phyloP scores from a whole-genome alignment of 2,797 vertebrate genomes.

The Channallabes apus region DNA sequence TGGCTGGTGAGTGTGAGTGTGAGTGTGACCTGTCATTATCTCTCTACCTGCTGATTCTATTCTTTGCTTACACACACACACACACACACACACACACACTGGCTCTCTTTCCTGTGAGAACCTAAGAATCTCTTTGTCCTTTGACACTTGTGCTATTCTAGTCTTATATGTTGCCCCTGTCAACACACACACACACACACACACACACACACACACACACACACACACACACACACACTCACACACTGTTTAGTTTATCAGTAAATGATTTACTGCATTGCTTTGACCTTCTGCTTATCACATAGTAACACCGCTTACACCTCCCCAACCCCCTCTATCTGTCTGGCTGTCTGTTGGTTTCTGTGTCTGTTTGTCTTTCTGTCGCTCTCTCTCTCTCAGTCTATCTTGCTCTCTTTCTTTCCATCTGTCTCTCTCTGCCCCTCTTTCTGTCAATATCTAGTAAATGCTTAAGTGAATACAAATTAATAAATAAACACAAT shows the following conservation, averaged over 20 bases:
- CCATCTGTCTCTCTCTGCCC: not conserved
- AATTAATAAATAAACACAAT: not conserved
- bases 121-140: not conserved
- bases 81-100: constrained; percentile 7
- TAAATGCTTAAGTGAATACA: not conserved
- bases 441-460: not conserved
- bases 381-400: not conserved
- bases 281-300: constrained; percentile 49
- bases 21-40: constrained; percentile 43
- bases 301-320: constrained; percentile 9
- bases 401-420: not conserved
- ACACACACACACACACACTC: too few species aligned
- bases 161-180: constrained; percentile 3
- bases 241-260: constrained; percentile 53
- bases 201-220: too few species aligned
- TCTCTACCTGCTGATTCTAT: constrained; percentile 44
- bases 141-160: not conserved
- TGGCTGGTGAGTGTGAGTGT: constrained; percentile 31
- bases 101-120: not conserved
- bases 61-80: not conserved
- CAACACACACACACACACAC: not conserved
- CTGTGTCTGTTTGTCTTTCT: not conserved
- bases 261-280: constrained; percentile 49
- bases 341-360: too few species aligned
- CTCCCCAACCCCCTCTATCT: not conserved